These are phyloP conservation scores for Xestia ashworthii DNA, from an alignment of 2,888 invertebrate genomes.

Conservation along the genomic window DNA sequence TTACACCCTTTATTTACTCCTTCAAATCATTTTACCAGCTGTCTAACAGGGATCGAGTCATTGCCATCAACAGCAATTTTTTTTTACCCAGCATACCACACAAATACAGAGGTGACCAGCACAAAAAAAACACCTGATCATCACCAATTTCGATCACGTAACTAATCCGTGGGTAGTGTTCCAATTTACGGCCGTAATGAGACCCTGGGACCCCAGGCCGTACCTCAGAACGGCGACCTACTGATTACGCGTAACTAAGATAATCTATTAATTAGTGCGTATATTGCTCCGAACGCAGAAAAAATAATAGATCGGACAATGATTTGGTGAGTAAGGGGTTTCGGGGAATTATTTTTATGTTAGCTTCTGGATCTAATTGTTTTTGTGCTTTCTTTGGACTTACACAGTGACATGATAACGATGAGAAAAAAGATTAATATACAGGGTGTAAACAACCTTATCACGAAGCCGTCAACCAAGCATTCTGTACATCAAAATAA, in stretches of 20 bases:
- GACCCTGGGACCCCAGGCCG: constrained; percentile 10
- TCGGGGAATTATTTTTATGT: constrained; percentile 4
- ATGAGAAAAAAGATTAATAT: not conserved
- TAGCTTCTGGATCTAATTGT: constrained; percentile 3
- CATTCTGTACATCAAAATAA: too few species aligned
- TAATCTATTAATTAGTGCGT: constrained; percentile 55
- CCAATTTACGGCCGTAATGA: constrained; percentile 59
- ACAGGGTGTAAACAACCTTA: too few species aligned
- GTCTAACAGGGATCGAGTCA: too few species aligned
- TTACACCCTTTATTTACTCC: too few species aligned
- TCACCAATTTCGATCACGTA: constrained; percentile 56
- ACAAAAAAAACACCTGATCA: constrained; percentile 27
- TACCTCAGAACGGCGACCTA: constrained; percentile 37
- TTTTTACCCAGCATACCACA: not conserved
- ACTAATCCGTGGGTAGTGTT: constrained; percentile 46
- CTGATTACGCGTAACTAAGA: constrained; percentile 53
- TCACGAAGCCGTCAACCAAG: too few species aligned
- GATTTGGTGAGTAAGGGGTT: constrained; percentile 26
- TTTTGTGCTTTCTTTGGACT: not conserved
- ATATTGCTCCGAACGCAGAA: constrained; percentile 45
- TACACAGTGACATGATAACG: not conserved
- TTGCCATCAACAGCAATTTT: too few species aligned
- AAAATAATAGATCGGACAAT: constrained; percentile 43
- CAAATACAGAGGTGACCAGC: not conserved
- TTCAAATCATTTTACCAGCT: too few species aligned